Percentiles rank a stretch among this genome's conserved stretches.
Conservation (phyloP, 1,140 invertebrate species). For the Pentalonia nigronervosa region DNA sequence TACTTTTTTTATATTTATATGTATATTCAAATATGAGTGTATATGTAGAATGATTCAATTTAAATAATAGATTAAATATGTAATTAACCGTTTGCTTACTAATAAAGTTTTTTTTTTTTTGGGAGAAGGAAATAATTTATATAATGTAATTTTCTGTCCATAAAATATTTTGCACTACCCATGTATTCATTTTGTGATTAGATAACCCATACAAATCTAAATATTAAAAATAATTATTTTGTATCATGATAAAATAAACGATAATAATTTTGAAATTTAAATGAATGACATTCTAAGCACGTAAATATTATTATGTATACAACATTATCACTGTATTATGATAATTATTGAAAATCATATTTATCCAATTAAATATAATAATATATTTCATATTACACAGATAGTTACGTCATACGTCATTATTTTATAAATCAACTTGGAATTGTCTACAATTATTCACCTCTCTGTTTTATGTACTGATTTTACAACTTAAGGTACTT, state of each 20-base stretch:
- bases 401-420: neutral
- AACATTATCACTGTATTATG: neutral
- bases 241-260: neutral
- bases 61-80: neutral
- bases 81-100: neutral
- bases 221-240: neutral
- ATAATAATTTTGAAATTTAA: neutral
- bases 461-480: neutral
- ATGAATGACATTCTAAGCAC: neutral
- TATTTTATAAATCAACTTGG: neutral
- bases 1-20: too few relatives aligned
- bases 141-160: neutral
- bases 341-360: neutral
- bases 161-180: neutral
- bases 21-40: too few relatives aligned
- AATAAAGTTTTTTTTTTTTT: neutral
- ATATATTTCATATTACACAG: neutral
- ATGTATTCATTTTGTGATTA: neutral
- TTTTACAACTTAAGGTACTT: neutral
- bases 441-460: neutral
- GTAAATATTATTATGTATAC: neutral
- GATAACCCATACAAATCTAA: neutral
- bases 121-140: neutral
- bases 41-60: too few relatives aligned
- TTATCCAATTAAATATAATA: neutral